Base-by-base conservation (phyloP, 2,113 vertebrate genomes). In the Melanerpes aurifrons region DNA sequence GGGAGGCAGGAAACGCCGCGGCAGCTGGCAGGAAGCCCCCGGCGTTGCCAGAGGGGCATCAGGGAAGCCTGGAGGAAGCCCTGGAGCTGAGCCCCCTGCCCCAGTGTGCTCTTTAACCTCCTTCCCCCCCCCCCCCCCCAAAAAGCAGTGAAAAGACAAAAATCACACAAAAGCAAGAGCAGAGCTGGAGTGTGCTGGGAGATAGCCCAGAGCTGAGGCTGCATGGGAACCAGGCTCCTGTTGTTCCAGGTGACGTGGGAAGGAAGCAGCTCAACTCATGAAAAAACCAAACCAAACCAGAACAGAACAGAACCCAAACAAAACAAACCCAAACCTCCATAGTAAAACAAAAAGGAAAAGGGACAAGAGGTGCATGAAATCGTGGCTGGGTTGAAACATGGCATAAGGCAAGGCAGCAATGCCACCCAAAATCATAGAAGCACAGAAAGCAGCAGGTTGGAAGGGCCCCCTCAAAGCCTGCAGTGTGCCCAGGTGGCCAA, bases 321-420 rank as follows among this genome's bases (percentile, higher is more conserved):
- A 47, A 16, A 47, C 17, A 48, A 48, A 26, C 66, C 28, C 57
- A 18, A 61, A 6, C 10, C 58, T 32, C 26, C 54, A 50, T 16
- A 37, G 66, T n/a, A 56, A 92, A 92, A 81, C 25, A 59, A 87
- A 87, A 90, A 77, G 35, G 45, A 50, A 88, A 93, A 81, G 86
- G 81, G 73, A 93, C 86, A 89, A 94, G 47, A 7, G 83, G 22
- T 43, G 8, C 37, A 26, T 63, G 47, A 47, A 91, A 43, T 5
- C 2, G 0, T 1, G 0, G 76, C 13, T 67, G 24, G 16, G 29
- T 47, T 15, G 24, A 56, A 63, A 73, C 0, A 0, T 25, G 40
- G 66, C 73, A 62, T 12, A 40, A 56, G 47, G 58, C 45, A 32
- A 59, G 43, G 29, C 45, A 78, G 20, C 28, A 19, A 28, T 3